phyloP scores from a whole-genome alignment of 2,113 vertebrate genomes.

The Tetrao urogallus region DNA sequence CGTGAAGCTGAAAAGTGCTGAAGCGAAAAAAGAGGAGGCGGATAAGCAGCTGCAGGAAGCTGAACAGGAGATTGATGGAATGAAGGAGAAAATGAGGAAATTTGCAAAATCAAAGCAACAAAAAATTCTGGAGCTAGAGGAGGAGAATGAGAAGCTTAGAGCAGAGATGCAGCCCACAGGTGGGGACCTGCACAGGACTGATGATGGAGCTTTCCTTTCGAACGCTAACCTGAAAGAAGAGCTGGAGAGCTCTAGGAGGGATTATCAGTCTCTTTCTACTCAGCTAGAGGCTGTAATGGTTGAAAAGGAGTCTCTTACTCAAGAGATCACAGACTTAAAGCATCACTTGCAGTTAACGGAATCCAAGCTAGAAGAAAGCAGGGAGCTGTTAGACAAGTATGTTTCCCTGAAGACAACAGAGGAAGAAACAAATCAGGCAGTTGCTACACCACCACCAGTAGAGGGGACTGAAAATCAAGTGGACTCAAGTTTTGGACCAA shows the following conservation, averaged over 20 bases:
- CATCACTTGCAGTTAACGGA: constrained; percentile 62
- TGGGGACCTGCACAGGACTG: constrained; percentile 17
- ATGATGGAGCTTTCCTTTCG: constrained; percentile 37
- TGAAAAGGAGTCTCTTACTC: constrained; percentile 72
- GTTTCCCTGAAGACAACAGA: background rate
- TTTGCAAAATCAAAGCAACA: constrained; percentile 96
- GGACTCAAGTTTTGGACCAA: background rate
- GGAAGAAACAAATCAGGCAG: constrained; percentile 38
- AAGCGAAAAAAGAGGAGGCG: constrained; percentile 81
- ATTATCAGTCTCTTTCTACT: constrained; percentile 61
- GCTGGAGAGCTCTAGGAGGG: constrained; percentile 54
- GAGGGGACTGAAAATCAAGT: constrained; percentile 31
- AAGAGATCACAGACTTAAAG: constrained; percentile 69
- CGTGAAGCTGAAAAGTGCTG: constrained; percentile 77
- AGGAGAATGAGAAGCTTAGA: constrained; percentile 91
- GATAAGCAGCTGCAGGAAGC: constrained; percentile 85
- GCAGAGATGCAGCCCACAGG: constrained; percentile 42
- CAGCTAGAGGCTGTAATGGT: constrained; percentile 61
- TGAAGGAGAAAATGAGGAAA: constrained; percentile 98
- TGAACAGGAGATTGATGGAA: constrained; percentile 85
- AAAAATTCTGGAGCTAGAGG: constrained; percentile 94
- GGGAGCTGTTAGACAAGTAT: constrained; percentile 20
- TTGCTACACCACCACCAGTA: background rate
- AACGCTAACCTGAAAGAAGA: constrained; percentile 64
- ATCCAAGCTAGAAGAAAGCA: constrained; percentile 55